These are phyloP conservation scores for Lymantria monacha DNA, from an alignment of 2,888 invertebrate genomes.

Conservation along the genomic window DNA sequence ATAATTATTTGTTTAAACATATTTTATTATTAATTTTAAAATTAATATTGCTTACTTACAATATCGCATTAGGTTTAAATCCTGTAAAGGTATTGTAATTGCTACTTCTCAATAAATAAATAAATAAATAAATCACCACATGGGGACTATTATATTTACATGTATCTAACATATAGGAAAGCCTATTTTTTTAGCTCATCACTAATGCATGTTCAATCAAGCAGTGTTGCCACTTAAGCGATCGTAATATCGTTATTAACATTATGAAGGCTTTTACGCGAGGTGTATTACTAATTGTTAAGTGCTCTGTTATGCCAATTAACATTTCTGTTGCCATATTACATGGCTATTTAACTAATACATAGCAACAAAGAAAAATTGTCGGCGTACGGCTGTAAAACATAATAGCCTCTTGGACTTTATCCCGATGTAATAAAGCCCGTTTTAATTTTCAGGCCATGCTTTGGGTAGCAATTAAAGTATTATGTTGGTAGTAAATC, in stretches of 20 bases:
- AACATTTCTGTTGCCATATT: constrained; percentile 16
- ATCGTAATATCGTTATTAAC: background rate
- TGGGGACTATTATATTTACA: too few relatives aligned
- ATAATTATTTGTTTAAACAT: too few relatives aligned
- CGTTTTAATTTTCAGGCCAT: constrained; percentile 41
- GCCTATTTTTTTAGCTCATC: too few relatives aligned
- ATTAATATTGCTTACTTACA: too few relatives aligned
- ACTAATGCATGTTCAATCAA: background rate
- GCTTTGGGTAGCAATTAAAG: constrained; percentile 19
- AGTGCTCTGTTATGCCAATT: constrained; percentile 18
- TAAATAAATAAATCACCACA: too few relatives aligned
- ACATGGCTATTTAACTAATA: constrained; percentile 15
- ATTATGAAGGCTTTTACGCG: background rate
- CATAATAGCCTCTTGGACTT: constrained; percentile 53
- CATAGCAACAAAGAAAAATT: constrained; percentile 25
- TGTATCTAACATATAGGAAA: too few relatives aligned
- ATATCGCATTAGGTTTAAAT: too few relatives aligned
- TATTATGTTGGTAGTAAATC: constrained; percentile 44
- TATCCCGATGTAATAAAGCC: constrained; percentile 50
- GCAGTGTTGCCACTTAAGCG: background rate
- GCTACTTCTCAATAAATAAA: too few relatives aligned
- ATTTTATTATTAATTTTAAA: too few relatives aligned
- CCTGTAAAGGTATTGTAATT: too few relatives aligned
- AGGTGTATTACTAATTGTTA: constrained; percentile 4
- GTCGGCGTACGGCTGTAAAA: constrained; percentile 40